Percentiles rank a stretch among this genome's conserved stretches.
These are phyloP conservation scores for Myopa tessellatipennis DNA, from an alignment of 2,888 invertebrate genomes.

Conservation along the genomic window DNA sequence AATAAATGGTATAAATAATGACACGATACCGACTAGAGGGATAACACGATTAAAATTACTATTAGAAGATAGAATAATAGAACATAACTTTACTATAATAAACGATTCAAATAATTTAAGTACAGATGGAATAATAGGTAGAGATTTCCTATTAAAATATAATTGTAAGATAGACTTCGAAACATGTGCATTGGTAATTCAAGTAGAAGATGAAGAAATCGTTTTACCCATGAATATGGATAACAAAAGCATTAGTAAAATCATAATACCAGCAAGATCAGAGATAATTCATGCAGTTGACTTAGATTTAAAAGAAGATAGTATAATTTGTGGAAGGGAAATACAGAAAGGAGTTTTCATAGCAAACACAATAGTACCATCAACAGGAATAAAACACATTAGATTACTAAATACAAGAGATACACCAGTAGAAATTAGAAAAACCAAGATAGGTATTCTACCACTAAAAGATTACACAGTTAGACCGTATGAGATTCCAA, in stretches of 20 bases:
- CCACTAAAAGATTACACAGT: conserved; percentile 4
- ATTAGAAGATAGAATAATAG: background rate
- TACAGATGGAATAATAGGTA: conserved; percentile 20
- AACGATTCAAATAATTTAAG: background rate
- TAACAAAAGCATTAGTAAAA: background rate
- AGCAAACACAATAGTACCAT: conserved; percentile 6
- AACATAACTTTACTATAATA: conserved; percentile 4
- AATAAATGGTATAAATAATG: background rate
- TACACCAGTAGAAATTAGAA: background rate
- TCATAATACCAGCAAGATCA: conserved; percentile 13
- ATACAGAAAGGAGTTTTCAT: conserved; percentile 10
- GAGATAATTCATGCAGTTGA: conserved; percentile 12
- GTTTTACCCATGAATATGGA: conserved; percentile 7
- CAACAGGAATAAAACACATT: conserved; percentile 5
- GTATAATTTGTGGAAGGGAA: conserved; percentile 6
- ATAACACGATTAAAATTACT: background rate
- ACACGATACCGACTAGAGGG: background rate
- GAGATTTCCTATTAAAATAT: conserved; percentile 20
- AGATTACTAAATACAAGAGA: conserved; percentile 5
- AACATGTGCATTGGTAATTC: conserved; percentile 7
- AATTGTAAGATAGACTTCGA: conserved; percentile 20
- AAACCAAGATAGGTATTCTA: background rate
- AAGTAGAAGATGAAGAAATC: background rate
- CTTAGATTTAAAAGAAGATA: conserved; percentile 1
- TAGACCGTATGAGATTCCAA: background rate